phyloP scores from a whole-genome alignment of 1,140 invertebrate genomes.

The Heliconius hermathena region DNA sequence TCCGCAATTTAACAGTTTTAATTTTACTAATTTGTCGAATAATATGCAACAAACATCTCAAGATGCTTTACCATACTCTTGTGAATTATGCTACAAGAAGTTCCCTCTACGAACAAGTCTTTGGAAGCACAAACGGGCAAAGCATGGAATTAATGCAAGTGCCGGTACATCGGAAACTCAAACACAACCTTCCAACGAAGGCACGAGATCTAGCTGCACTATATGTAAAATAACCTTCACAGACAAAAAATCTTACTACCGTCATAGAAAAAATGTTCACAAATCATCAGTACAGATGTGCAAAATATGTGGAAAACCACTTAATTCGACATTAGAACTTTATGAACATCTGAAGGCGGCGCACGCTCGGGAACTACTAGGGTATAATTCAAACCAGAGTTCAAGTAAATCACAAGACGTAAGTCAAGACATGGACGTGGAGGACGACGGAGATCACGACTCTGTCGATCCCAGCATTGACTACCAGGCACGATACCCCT shows the following conservation, averaged over 20 bases:
- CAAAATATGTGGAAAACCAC: constrained; percentile 77
- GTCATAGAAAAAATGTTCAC: constrained; percentile 79
- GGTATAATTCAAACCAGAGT: constrained; percentile 73
- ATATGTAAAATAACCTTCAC: constrained; percentile 80
- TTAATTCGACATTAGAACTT: constrained; percentile 74
- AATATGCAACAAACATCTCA: constrained; percentile 52
- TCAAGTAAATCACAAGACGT: constrained; percentile 64
- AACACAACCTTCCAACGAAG: constrained; percentile 41
- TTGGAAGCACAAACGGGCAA: constrained; percentile 81
- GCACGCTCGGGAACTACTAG: constrained; percentile 77
- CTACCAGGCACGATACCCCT: constrained; percentile 76
- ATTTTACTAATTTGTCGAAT: constrained; percentile 64
- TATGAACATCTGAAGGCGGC: constrained; percentile 78
- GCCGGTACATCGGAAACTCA: constrained; percentile 48
- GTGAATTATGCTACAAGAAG: constrained; percentile 77
- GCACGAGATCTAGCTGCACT: constrained; percentile 73
- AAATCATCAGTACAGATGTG: constrained; percentile 76
- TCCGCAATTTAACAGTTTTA: constrained; percentile 80
- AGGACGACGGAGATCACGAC: constrained; percentile 67
- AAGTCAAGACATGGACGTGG: constrained; percentile 59
- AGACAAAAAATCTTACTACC: constrained; percentile 80
- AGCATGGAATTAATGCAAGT: constrained; percentile 75
- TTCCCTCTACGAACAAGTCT: constrained; percentile 78
- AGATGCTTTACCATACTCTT: constrained; percentile 63
- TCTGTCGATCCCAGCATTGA: constrained; percentile 62